Evolutionary conservation across 2,888 invertebrate genomes (phyloP).

Genomic region (Apamea epomidion): DNA sequence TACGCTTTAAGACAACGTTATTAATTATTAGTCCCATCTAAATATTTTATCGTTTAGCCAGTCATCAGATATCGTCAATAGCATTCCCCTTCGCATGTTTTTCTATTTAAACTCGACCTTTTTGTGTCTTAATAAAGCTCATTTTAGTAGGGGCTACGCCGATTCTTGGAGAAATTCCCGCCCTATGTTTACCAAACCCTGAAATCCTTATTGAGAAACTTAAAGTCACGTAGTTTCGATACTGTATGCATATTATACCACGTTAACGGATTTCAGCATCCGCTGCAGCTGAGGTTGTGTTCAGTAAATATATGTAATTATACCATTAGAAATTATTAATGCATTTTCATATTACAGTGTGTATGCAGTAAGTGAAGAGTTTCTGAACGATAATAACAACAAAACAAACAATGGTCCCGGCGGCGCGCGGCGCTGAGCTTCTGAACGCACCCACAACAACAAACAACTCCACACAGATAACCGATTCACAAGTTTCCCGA

Average conservation of each 20-base stretch:
- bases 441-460: slow-evolving; percentile 79
- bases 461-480: slow-evolving; percentile 81
- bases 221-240: slow-evolving; percentile 44
- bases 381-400: slow-evolving; percentile 84
- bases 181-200: slow-evolving; percentile 79
- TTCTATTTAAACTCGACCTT: slow-evolving; percentile 45
- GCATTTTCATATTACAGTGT: slow-evolving; percentile 52
- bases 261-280: slow-evolving; percentile 1
- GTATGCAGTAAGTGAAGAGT: slow-evolving; percentile 72
- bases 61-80: slow-evolving; percentile 85
- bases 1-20: slow-evolving; percentile 60
- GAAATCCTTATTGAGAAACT: slow-evolving; percentile 63
- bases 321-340: slow-evolving; percentile 10
- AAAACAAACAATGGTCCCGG: slow-evolving; percentile 85
- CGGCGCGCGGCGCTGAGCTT: slow-evolving; percentile 71
- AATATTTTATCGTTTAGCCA: slow-evolving; percentile 77
- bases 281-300: not conserved
- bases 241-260: slow-evolving; percentile 18
- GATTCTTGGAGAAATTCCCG: slow-evolving; percentile 56
- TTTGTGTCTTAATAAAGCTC: slow-evolving; percentile 27
- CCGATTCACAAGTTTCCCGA: slow-evolving; percentile 87
- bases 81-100: slow-evolving; percentile 65
- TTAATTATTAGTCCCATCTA: slow-evolving; percentile 72
- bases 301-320: slow-evolving; percentile 14
- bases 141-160: slow-evolving; percentile 18